Percentiles rank a stretch among this genome's conserved stretches.
phyloP scores from a whole-genome alignment of 2,888 invertebrate genomes.

The Agrotis exclamationis region DNA sequence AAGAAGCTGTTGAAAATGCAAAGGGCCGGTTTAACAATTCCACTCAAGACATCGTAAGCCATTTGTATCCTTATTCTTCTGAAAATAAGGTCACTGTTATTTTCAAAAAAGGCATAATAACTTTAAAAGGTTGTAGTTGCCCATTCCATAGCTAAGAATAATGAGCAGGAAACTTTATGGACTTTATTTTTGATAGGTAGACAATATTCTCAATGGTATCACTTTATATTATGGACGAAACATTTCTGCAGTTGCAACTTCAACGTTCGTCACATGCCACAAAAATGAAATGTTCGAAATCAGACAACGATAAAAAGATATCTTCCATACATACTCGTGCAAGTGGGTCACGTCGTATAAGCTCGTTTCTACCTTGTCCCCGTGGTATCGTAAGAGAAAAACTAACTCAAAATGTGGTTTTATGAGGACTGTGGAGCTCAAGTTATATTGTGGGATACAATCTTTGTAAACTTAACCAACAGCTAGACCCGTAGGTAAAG shows the following conservation, averaged over 20 bases:
- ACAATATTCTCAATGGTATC: neutral
- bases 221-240: neutral
- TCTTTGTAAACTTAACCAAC: conserved; percentile 17
- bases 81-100: neutral
- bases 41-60: neutral
- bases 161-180: neutral
- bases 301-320: conserved; percentile 12
- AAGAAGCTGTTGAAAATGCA: neutral
- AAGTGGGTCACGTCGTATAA: conserved; percentile 31
- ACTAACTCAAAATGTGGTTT: conserved; percentile 39
- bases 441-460: conserved; percentile 14
- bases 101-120: neutral
- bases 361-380: conserved; percentile 32
- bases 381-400: conserved; percentile 35
- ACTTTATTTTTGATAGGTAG: neutral
- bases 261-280: neutral
- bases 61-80: neutral
- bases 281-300: conserved; percentile 1
- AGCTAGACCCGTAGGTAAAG: neutral
- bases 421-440: conserved; percentile 29
- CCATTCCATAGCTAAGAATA: neutral
- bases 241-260: neutral
- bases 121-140: neutral
- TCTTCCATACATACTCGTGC: neutral
- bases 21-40: neutral